Conservation (phyloP, 2,888 invertebrate species). For the Nephrotoma flavescens region DNA sequence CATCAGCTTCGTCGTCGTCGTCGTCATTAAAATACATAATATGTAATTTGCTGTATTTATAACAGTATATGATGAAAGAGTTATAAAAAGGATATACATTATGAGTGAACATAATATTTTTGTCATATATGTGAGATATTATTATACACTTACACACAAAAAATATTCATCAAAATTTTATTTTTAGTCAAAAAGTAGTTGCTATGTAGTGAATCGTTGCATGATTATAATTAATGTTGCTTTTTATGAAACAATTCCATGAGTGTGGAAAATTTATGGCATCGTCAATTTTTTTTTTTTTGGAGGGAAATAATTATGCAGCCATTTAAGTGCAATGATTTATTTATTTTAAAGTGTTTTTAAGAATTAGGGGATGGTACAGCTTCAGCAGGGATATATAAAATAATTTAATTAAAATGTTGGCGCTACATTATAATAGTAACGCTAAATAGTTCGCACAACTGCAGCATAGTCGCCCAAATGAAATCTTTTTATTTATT, state of each 20-base stretch:
- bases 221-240: not conserved
- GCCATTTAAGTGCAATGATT: not conserved
- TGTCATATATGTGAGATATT: not conserved
- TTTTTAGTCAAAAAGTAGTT: not conserved
- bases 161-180: not conserved
- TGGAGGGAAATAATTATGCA: not conserved
- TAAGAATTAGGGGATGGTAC: too few relatives aligned
- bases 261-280: not conserved
- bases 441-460: too few relatives aligned
- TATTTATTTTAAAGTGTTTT: not conserved
- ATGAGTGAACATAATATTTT: not conserved
- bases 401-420: too few relatives aligned
- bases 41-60: not conserved
- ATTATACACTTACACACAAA: not conserved
- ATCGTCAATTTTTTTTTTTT: not conserved
- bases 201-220: not conserved
- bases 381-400: too few relatives aligned
- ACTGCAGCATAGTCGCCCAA: too few relatives aligned
- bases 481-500: too few relatives aligned
- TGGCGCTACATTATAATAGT: too few relatives aligned
- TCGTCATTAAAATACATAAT: not conserved
- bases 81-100: not conserved
- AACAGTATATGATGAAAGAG: not conserved
- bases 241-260: not conserved
- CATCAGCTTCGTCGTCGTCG: not conserved